Percentiles rank a stretch among this genome's conserved stretches.
Conservation (phyloP, 2,888 invertebrate genomes). For the Timema cristinae region DNA sequence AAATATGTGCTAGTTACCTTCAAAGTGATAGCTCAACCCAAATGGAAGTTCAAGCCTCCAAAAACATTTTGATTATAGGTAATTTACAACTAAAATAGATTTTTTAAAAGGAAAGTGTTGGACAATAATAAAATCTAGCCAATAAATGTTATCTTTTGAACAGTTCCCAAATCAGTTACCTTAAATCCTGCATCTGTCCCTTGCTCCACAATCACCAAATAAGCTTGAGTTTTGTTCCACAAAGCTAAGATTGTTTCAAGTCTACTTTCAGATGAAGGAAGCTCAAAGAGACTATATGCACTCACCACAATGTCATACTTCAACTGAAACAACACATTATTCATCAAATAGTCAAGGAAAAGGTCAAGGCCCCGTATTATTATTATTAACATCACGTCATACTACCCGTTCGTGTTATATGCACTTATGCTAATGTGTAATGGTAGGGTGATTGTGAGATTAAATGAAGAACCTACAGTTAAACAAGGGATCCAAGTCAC, state of each 20-base stretch:
- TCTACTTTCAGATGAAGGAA: slow-evolving; percentile 62
- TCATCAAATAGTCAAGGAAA: too few species aligned
- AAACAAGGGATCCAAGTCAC: too few species aligned
- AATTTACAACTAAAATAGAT: background rate
- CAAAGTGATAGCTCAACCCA: too few species aligned
- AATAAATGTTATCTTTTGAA: background rate
- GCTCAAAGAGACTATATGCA: slow-evolving; percentile 76
- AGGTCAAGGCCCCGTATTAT: too few species aligned
- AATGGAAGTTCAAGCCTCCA: background rate
- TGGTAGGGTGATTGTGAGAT: too few species aligned
- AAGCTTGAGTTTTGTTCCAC: slow-evolving; percentile 82
- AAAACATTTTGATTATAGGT: slow-evolving; percentile 20
- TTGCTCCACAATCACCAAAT: slow-evolving; percentile 77
- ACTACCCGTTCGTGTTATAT: too few species aligned
- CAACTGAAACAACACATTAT: slow-evolving; percentile 44
- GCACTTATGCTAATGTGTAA: too few species aligned
- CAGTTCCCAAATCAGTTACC: slow-evolving; percentile 41
- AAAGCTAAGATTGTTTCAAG: slow-evolving; percentile 68
- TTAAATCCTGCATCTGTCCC: slow-evolving; percentile 79
- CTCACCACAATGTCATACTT: slow-evolving; percentile 77
- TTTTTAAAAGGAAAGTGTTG: background rate
- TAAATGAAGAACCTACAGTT: too few species aligned
- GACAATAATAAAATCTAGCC: background rate
- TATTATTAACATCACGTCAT: too few species aligned
- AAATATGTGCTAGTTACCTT: too few species aligned